Percentiles rank a stretch among this genome's conserved stretches.
Evolutionary conservation across 2,888 invertebrate species (phyloP).

Genomic region (Heliothis peltigera): DNA sequence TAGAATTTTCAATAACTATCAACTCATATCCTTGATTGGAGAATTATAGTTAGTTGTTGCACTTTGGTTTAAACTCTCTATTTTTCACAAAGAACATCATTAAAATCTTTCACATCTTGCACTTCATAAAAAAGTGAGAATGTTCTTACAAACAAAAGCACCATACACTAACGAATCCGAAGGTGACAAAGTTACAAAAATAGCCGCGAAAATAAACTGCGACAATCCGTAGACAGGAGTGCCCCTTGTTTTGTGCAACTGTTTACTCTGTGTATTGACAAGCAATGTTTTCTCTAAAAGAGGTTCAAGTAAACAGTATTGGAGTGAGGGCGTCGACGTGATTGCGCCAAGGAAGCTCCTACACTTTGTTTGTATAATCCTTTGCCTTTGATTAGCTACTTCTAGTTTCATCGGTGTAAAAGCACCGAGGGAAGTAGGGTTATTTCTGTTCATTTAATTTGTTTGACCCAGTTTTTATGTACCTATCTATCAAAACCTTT

Average conservation of each 20-base stretch:
- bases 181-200: conserved; percentile 63
- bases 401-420: conserved; percentile 61
- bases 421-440: conserved; percentile 49
- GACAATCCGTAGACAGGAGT: conserved; percentile 64
- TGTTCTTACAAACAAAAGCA: conserved; percentile 21
- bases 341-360: conserved; percentile 81
- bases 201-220: conserved; percentile 67
- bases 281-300: conserved; percentile 83
- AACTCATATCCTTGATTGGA: neutral
- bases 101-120: conserved; percentile 33
- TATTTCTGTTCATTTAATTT: conserved; percentile 48
- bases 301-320: conserved; percentile 78
- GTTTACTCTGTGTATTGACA: conserved; percentile 84
- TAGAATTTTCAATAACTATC: neutral
- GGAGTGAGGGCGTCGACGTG: conserved; percentile 73
- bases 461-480: conserved; percentile 36
- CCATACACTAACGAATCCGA: conserved; percentile 64
- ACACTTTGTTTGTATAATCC: conserved; percentile 77
- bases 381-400: conserved; percentile 81
- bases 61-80: neutral
- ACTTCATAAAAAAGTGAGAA: conserved; percentile 25
- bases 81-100: conserved; percentile 31
- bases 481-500: neutral
- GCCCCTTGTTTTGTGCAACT: conserved; percentile 75
- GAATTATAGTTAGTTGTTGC: no score